Conservation (phyloP, 1,140 invertebrate genomes). For the Centruroides vittatus region DNA sequence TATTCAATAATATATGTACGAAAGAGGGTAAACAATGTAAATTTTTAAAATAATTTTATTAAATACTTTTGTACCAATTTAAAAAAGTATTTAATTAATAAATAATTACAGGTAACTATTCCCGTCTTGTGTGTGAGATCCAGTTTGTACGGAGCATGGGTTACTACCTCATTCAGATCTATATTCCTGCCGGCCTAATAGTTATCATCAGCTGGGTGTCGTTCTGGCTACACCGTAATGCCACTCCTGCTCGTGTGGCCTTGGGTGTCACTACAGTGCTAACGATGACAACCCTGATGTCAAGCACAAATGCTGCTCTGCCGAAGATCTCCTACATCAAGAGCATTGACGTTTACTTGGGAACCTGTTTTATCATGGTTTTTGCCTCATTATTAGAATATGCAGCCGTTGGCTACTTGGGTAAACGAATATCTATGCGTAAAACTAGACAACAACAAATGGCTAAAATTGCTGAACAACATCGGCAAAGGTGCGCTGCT, state of each 20-base stretch:
- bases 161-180: constrained; percentile 98
- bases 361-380: constrained; percentile 97
- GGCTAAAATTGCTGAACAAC: constrained; percentile 78
- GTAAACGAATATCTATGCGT: constrained; percentile 86
- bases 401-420: constrained; percentile 87
- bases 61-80: not conserved
- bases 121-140: constrained; percentile 90
- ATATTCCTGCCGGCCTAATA: constrained; percentile 95
- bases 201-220: constrained; percentile 98
- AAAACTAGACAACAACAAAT: constrained; percentile 74
- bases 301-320: constrained; percentile 91
- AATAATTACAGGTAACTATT: constrained; percentile 73
- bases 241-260: constrained; percentile 88
- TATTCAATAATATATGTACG: too few relatives aligned
- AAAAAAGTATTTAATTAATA: not conserved
- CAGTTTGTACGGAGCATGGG: constrained; percentile 96
- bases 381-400: constrained; percentile 89
- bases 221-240: constrained; percentile 88
- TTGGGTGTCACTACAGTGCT: constrained; percentile 91
- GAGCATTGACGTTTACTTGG: constrained; percentile 94
- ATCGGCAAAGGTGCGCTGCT: constrained; percentile 13
- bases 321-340: constrained; percentile 98
- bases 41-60: too few relatives aligned
- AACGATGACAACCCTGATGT: constrained; percentile 98
- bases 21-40: too few relatives aligned